A percentile compares a stretch with the other conserved stretches of the same genome.
These are phyloP conservation scores for Lottia gigantea DNA, from an alignment of 2,888 invertebrate genomes.

Conservation along the genomic window DNA sequence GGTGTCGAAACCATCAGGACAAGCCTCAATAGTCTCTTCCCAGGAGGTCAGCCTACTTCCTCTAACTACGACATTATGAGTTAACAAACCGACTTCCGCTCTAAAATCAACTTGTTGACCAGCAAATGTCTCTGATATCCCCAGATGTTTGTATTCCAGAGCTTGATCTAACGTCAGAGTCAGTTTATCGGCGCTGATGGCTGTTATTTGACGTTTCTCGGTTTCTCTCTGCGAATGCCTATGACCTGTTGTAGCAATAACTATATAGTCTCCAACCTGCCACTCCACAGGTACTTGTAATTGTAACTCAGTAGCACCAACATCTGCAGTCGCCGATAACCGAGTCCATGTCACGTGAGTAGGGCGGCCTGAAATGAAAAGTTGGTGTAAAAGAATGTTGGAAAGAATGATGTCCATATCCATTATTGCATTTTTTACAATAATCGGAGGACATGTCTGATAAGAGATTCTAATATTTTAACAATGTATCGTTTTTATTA, in stretches of 20 bases:
- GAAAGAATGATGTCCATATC: no score
- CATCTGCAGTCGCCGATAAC: constrained; percentile 45
- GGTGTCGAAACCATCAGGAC: constrained; percentile 42
- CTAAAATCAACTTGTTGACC: constrained; percentile 49
- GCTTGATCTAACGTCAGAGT: constrained; percentile 52
- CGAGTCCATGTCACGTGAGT: constrained; percentile 55
- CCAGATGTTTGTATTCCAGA: constrained; percentile 51
- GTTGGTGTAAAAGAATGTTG: no score
- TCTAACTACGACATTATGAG: constrained; percentile 58
- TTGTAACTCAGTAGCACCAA: constrained; percentile 43
- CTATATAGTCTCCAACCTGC: constrained; percentile 59
- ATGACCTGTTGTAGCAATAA: constrained; percentile 64
- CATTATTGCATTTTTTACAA: no score
- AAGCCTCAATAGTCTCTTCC: constrained; percentile 57
- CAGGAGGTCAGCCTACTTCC: constrained; percentile 57
- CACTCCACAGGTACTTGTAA: constrained; percentile 53
- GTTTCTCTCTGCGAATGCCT: constrained; percentile 55
- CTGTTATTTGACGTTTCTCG: constrained; percentile 52
- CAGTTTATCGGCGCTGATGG: constrained; percentile 44
- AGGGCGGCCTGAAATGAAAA: constrained; percentile 50
- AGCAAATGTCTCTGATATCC: constrained; percentile 45
- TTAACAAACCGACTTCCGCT: constrained; percentile 64
- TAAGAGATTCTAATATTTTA: no score
- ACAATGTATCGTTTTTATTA: no score
- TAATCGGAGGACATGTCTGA: no score